Percentiles rank a stretch among this genome's conserved stretches.
Conservation (phyloP, 2,888 invertebrate genomes). For the Exephanes ischioxanthus region DNA sequence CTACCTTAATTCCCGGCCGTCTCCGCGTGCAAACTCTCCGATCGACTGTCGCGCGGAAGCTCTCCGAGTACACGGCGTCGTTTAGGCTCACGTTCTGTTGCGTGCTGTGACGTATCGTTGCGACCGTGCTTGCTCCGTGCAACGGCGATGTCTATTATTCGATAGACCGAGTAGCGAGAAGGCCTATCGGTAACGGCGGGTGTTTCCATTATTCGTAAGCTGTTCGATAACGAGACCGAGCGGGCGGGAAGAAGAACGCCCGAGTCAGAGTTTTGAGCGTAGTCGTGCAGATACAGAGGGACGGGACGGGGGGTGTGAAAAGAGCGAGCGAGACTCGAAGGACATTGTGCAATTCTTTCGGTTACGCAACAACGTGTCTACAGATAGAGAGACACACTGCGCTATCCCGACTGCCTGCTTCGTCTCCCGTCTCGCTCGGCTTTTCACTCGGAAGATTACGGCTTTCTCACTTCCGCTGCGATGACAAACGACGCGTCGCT, state of each 20-base stretch:
- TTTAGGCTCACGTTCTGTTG: background rate
- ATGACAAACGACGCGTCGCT: background rate
- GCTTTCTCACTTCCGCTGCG: slow-evolving; percentile 4
- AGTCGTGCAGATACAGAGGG: background rate
- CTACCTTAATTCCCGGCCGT: background rate
- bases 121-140: background rate
- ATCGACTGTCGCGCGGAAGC: background rate
- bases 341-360: slow-evolving; percentile 65
- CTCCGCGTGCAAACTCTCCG: background rate
- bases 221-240: slow-evolving; percentile 44
- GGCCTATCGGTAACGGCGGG: background rate
- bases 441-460: slow-evolving; percentile 15
- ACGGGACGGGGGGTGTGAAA: background rate
- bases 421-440: slow-evolving; percentile 32
- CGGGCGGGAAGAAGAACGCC: background rate
- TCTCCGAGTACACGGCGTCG: background rate
- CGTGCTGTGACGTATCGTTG: background rate
- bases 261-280: slow-evolving; percentile 2
- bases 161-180: background rate
- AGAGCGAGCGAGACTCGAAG: slow-evolving; percentile 39
- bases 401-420: slow-evolving; percentile 47
- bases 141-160: background rate
- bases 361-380: slow-evolving; percentile 62
- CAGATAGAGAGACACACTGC: slow-evolving; percentile 1
- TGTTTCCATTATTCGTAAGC: slow-evolving; percentile 34